Evolutionary conservation across 2,797 vertebrate species (phyloP), one percentile per base, ranked within the genome.

Genomic region (Rhynchonycteris naso): DNA sequence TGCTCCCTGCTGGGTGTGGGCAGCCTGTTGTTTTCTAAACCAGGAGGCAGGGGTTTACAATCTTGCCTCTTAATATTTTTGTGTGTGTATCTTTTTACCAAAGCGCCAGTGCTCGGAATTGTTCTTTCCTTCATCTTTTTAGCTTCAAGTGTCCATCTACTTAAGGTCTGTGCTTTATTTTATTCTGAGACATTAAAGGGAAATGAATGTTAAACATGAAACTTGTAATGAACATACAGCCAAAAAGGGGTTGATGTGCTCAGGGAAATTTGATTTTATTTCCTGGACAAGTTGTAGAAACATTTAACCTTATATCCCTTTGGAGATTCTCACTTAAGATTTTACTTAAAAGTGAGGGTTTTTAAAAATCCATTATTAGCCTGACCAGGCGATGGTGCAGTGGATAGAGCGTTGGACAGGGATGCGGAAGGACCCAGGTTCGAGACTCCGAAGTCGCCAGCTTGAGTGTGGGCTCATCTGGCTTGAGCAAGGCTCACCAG

Each of bases 301-400:
- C 24, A 28, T 79, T 35, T 66, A 22, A 28, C 79, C 15, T n/a
- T 0, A 2, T 3, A n/a, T 58, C 43, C 50, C 65, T 65, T 65
- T 11, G 50, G 76, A 82, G 63, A 74, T 26, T 75, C 59, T 86
- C 50, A 38, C 65, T 56, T 5, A 33, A 12, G 54, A 24, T 43
- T 95, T 95, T 87, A 85, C 30, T 85, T 76, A 52, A 71, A 66
- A 79, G 30, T 76, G 66, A 75, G 58, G 16, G 10, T 65, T 79
- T 61, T 47, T 72, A 54, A 22, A 58, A 78, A 69, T 76, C 68
- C 24, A 33, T 72, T 83, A 85, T 84, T 68, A 71, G n/a, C n/a
- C n/a, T n/a, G n/a, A n/a, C n/a, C n/a, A n/a, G n/a, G n/a, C n/a
- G n/a, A n/a, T n/a, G n/a, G n/a, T n/a, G n/a, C n/a, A n/a, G n/a